Conservation (phyloP, 2,888 invertebrate species). For the Erpobdella octoculata region DNA sequence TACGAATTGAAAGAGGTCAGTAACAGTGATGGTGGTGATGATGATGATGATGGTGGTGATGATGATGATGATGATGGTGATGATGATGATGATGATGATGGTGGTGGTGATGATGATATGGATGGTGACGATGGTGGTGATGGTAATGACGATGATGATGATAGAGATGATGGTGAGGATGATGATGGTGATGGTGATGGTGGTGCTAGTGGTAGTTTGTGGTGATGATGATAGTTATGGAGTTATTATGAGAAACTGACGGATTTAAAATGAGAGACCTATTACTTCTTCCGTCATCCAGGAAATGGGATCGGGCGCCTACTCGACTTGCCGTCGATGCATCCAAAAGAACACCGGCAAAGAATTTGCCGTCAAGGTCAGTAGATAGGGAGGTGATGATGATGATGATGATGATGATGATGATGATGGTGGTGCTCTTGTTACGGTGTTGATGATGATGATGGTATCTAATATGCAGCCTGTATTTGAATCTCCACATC, state of each 20-base stretch:
- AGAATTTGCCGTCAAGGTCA: constrained; percentile 90
- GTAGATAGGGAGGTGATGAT: constrained; percentile 39
- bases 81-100: not conserved
- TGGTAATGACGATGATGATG: too few relatives aligned
- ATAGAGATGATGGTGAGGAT: too few relatives aligned
- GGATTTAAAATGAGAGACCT: too few relatives aligned
- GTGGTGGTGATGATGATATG: not conserved
- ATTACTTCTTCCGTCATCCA: too few relatives aligned
- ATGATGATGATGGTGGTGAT: not conserved
- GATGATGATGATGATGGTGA: not conserved
- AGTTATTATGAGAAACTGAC: too few relatives aligned
- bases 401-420: not conserved
- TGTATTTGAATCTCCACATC: too few relatives aligned
- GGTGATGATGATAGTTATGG: too few relatives aligned
- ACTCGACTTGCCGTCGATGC: constrained; percentile 83
- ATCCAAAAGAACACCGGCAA: constrained; percentile 76
- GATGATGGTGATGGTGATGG: too few relatives aligned
- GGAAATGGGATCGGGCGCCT: constrained; percentile 82
- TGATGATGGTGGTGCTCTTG: not conserved
- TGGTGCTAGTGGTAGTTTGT: too few relatives aligned
- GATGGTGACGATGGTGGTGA: not conserved
- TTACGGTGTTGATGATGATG: not conserved
- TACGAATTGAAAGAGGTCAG: constrained; percentile 76
- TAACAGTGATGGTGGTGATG: too few relatives aligned
- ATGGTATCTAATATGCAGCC: not conserved